Evolutionary conservation across 2,113 vertebrate genomes (phyloP).

Genomic region (Sinosuthora webbiana): DNA sequence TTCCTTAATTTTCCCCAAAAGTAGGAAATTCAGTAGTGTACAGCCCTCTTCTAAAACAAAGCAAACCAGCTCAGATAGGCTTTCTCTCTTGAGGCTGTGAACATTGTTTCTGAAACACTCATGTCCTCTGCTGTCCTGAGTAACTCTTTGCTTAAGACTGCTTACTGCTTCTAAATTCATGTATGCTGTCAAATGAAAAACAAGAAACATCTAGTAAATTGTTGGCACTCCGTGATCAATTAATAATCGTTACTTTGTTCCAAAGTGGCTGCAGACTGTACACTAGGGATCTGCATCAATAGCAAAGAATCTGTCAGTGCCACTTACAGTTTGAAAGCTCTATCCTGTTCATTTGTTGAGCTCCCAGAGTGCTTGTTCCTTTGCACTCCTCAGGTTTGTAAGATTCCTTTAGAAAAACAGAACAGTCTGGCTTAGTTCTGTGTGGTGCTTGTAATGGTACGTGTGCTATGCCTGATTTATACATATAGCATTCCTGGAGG

Average conservation of each 20-base stretch:
- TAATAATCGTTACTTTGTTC: constrained; percentile 2
- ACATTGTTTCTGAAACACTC: neutral
- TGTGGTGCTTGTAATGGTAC: neutral
- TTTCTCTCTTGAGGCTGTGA: neutral
- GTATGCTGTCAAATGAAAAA: neutral
- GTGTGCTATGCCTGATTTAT: neutral
- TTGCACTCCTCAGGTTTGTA: neutral
- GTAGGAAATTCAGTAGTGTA: neutral
- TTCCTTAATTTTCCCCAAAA: neutral
- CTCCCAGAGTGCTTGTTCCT: neutral
- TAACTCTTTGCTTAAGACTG: neutral
- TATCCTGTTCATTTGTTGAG: constrained; percentile 1
- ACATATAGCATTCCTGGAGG: neutral
- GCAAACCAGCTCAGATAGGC: neutral
- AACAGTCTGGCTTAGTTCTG: neutral
- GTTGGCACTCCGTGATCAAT: neutral
- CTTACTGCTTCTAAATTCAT: neutral
- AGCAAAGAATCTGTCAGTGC: constrained; percentile 30
- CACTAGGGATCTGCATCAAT: neutral
- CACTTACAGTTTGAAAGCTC: constrained; percentile 16
- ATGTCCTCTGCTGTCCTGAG: neutral
- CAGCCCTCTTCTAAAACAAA: neutral
- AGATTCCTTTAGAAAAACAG: neutral
- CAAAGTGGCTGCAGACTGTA: neutral
- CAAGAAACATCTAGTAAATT: neutral